Base-by-base conservation (phyloP, 2,888 invertebrate species). In the Autographa gamma region DNA sequence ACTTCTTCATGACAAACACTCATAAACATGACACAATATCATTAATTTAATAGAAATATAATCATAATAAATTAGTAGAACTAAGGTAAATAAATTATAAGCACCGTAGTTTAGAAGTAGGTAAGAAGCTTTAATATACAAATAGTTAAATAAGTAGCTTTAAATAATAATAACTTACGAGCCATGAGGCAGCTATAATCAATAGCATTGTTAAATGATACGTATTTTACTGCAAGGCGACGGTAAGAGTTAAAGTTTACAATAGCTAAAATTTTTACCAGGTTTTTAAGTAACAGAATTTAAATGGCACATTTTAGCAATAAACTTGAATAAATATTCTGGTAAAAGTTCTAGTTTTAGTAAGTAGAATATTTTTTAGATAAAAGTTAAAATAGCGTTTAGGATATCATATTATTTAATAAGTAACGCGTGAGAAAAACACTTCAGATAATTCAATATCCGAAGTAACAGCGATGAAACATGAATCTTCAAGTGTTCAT, bases 21-120 rank as follows among this genome's bases (percentile, higher is more conserved):
- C 69, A 73, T 71, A 19, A 60, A 79, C 70, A 71, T 70, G 60
- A 80, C 70, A 77, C 78, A 69, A 65, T 25, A 31, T 68, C 79
- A 78, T 81, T 71, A 70, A n/a, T 60, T 52, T 80, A 68, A 71
- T 48, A 56, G 41, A n/a, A 60, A 67, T 60, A 69, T 66, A 41
- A 69, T 72, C 63, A 69, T 67, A 66, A 54, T 34, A 64, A 48
- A 66, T n/a, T 65, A 70, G 60, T 63, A 62, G 60, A 6, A 56
- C 18, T 56, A 56, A 66, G 67, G 68, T 56, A 54, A 25, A 63
- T 72, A 64, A 69, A 65, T 61, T 56, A 60, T 32, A 70, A 71
- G 79, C 82, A 80, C 76, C 60, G 82, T 81, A 80, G 80, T 59
- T 64, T 79, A 74, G 74, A 64, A 58, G 65, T 73, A 78, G 34